Evolutionary conservation across 2,888 invertebrate genomes (phyloP).

Genomic region (Pegoplata infirma): DNA sequence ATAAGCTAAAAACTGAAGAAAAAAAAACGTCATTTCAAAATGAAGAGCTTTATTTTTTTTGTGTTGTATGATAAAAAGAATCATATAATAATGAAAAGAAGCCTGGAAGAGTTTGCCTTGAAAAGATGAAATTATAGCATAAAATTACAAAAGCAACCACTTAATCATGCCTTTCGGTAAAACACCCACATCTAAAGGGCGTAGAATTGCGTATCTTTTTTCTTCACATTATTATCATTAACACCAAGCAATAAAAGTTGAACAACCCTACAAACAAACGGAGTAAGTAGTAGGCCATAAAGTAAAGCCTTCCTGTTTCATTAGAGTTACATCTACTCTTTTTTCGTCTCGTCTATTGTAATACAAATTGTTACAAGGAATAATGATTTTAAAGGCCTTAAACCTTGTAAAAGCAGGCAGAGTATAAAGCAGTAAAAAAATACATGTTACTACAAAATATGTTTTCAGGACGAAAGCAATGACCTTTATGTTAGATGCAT

Average conservation of each 20-base stretch:
- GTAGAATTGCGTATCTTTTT: conserved; percentile 51
- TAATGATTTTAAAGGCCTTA: conserved; percentile 28
- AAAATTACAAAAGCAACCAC: conserved; percentile 58
- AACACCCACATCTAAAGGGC: conserved; percentile 55
- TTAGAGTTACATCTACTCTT: not conserved
- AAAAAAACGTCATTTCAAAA: conserved; percentile 40
- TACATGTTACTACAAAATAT: conserved; percentile 24
- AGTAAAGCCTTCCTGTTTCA: conserved; percentile 49
- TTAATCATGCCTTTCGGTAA: conserved; percentile 60
- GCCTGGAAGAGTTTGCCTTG: conserved; percentile 47
- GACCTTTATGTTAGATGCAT: conserved; percentile 41
- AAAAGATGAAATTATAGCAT: conserved; percentile 30
- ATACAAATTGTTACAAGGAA: conserved; percentile 14
- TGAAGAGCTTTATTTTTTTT: conserved; percentile 21
- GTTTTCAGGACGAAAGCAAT: conserved; percentile 52
- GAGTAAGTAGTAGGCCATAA: not conserved
- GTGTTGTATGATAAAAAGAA: conserved; percentile 22
- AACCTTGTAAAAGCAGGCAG: too few species aligned
- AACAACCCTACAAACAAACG: conserved; percentile 55
- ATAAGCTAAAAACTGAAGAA: conserved; percentile 46
- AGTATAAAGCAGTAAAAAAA: not conserved
- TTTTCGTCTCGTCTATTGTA: not conserved
- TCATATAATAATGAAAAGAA: conserved; percentile 23
- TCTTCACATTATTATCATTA: conserved; percentile 57
- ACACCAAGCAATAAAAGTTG: conserved; percentile 56